Evolutionary conservation across 2,113 vertebrate species (phyloP).

Genomic region (Pseudorasbora parva): DNA sequence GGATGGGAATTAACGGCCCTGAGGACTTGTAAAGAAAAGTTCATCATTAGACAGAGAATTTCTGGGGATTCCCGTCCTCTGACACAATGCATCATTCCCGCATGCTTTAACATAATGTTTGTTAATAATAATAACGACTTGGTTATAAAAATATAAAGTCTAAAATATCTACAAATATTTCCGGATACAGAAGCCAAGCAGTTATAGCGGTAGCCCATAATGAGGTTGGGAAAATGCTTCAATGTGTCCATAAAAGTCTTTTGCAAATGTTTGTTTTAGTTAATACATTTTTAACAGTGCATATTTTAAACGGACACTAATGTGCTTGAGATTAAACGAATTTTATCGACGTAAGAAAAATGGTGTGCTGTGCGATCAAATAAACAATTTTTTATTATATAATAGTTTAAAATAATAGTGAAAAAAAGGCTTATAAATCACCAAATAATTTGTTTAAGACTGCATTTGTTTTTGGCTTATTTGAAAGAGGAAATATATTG

Average conservation of each 20-base stretch:
- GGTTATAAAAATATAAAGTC: not conserved
- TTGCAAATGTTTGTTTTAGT: constrained; percentile 22
- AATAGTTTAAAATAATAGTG: not conserved
- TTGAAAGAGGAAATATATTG: not conserved
- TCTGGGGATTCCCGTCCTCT: not conserved
- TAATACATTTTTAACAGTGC: constrained; percentile 6
- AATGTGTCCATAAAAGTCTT: not conserved
- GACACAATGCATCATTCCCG: not conserved
- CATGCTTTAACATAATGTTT: not conserved
- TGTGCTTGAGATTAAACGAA: constrained; percentile 6
- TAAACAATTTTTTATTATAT: too few species aligned
- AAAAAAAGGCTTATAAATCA: not conserved
- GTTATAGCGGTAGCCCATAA: not conserved
- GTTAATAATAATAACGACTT: not conserved
- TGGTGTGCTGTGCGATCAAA: constrained; percentile 1
- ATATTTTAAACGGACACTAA: constrained; percentile 16
- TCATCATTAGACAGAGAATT: not conserved
- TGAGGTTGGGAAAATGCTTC: constrained; percentile 13
- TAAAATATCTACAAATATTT: not conserved
- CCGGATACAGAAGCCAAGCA: not conserved
- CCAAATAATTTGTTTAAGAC: not conserved
- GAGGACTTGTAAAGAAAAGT: not conserved
- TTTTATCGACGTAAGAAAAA: not conserved
- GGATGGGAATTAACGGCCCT: constrained; percentile 12
- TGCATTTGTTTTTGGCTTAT: not conserved